A percentile compares a stretch with the other conserved stretches of the same genome.
Evolutionary conservation across 2,113 vertebrate genomes (phyloP).

Genomic region (Sturnira hondurensis): DNA sequence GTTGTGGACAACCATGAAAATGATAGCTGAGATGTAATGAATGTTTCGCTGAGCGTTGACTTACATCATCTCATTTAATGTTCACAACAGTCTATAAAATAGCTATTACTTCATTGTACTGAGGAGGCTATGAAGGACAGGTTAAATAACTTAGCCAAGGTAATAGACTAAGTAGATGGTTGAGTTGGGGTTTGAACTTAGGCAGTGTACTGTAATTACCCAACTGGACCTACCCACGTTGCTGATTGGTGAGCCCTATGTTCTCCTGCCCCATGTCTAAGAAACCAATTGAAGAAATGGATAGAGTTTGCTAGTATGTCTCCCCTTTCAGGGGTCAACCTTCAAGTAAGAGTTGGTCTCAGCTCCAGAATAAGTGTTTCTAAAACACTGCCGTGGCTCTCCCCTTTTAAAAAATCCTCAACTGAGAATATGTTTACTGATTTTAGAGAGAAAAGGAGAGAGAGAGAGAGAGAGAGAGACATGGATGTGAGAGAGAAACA

Average conservation of each 20-base stretch:
- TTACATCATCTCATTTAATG: background rate
- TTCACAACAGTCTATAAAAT: background rate
- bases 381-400: background rate
- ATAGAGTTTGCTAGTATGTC: background rate
- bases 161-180: background rate
- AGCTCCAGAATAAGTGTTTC: background rate
- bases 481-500: too few species aligned
- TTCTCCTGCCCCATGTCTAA: background rate
- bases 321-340: background rate
- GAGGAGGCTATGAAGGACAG: background rate
- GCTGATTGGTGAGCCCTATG: background rate
- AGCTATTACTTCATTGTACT: background rate
- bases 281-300: background rate
- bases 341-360: background rate
- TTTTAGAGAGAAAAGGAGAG: too few species aligned
- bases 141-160: background rate
- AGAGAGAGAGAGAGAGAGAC: too few species aligned
- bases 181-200: background rate
- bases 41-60: background rate
- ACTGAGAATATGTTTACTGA: too few species aligned
- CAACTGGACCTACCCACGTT: fast-evolving
- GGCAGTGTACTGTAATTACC: background rate
- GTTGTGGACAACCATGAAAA: background rate
- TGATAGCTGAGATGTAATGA: background rate
- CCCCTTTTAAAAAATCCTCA: too few species aligned